A percentile compares a stretch with the other conserved stretches of the same genome.
Evolutionary conservation across 2,797 vertebrate genomes (phyloP).

Genomic region (Peromyscus aztecus): DNA sequence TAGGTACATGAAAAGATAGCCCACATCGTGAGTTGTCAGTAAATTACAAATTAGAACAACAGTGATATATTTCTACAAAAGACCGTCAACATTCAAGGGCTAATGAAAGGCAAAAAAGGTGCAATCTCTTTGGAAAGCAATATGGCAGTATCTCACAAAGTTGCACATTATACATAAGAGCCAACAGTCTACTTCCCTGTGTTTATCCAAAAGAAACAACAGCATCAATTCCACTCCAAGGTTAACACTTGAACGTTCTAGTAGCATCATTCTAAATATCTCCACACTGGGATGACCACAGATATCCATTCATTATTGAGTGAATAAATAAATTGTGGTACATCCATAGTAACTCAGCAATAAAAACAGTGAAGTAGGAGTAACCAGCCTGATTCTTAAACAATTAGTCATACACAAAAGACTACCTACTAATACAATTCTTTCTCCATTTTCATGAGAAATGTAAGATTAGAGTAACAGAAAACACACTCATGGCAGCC

Average conservation of each 20-base stretch:
- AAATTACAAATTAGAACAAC: not conserved
- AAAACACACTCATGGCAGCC: not conserved
- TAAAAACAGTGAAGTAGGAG: not conserved
- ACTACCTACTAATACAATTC: not conserved
- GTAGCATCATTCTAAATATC: not conserved
- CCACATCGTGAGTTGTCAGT: not conserved
- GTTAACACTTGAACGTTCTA: not conserved
- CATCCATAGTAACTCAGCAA: not conserved
- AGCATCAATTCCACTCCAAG: not conserved
- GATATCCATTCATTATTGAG: not conserved
- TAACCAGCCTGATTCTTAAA: not conserved
- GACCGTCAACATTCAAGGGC: not conserved
- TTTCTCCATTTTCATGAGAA: not conserved
- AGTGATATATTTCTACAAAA: not conserved
- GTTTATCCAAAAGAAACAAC: constrained; percentile 9
- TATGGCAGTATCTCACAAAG: not conserved
- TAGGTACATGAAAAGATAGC: not conserved
- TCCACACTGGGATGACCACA: not conserved
- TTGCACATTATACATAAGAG: not conserved
- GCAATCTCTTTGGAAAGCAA: not conserved
- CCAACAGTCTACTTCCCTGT: not conserved
- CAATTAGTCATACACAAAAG: not conserved
- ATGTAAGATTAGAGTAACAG: not conserved
- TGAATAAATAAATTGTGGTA: not conserved
- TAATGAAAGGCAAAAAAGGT: not conserved